Evolutionary conservation across 2,888 invertebrate genomes (phyloP), one percentile per base, ranked within the genome.

Genomic region (Synanthedon andrenaeformis): DNA sequence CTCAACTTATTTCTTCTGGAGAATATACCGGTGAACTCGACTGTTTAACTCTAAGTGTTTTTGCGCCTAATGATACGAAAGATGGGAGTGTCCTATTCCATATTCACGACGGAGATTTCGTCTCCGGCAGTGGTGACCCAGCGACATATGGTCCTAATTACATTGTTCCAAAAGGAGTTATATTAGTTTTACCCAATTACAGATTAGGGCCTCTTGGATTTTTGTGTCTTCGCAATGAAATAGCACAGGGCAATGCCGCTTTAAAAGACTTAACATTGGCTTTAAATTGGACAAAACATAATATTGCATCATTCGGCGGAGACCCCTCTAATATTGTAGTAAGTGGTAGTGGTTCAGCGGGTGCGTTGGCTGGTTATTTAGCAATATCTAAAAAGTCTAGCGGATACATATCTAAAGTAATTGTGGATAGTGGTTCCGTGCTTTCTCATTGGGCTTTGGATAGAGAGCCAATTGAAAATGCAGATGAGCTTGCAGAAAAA

Each of bases 151-250:
- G 79, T 1, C 84, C 89, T 4, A 73, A 81, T 49, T 65, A 79
- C 56, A 58, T 83, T 13, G 76, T 78, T 1, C 52, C 69, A 2
- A 63, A 73, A 56, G 73, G 68, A 28, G 57, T 82, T 5, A 76
- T 81, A 52, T 56, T 83, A 14, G 76, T 84, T 45, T 57, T 83
- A 55, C 82, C 83, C 5, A 84, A 84, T 63, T 84, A 82, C 60
- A 74, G 84, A 64, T 62, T 82, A 4, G 82, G 87, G 10, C 66
- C 79, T 11, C 66, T 85, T 14, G 88, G 88, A 49, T 88, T 86
- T 59, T 57, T 87, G 50, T 82, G 82, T 58, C 56, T 77, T 51
- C 68, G 66, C 55, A 79, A 80, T 49, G 67, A 66, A 42, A 69
- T 69, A 0, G 79, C 73, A 10, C 79, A 75, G n/a, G 85, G 85